A percentile compares a stretch with the other conserved stretches of the same genome.
phyloP scores from a whole-genome alignment of 2,113 vertebrate species.

The Nothocercus julius region DNA sequence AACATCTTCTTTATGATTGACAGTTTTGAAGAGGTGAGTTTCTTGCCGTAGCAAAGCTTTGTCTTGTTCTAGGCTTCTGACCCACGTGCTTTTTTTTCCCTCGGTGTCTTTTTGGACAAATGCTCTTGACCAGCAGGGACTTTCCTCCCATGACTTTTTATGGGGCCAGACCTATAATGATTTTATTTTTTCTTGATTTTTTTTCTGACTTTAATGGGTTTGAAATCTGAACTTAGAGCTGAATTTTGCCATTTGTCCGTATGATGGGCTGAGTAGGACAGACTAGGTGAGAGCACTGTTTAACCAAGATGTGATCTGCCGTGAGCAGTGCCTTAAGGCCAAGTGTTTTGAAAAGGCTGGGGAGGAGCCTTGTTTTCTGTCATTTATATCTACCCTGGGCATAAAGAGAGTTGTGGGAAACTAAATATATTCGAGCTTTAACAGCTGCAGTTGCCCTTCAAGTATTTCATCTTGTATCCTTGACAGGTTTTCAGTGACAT shows the following conservation, averaged over 20 bases:
- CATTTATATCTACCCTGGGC: neutral
- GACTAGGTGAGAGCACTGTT: neutral
- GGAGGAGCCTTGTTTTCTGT: neutral
- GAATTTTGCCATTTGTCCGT: neutral
- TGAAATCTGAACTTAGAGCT: neutral
- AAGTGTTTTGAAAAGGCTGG: neutral
- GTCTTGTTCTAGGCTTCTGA: neutral
- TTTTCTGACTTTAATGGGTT: neutral
- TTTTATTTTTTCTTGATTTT: neutral
- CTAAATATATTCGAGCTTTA: neutral
- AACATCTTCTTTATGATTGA: constrained; percentile 99
- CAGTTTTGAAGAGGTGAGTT: constrained; percentile 96
- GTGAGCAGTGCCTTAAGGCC: neutral
- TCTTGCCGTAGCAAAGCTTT: neutral
- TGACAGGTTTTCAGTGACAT: constrained; percentile 95
- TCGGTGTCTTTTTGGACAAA: neutral
- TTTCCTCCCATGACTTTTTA: neutral
- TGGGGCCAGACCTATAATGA: neutral
- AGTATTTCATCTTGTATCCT: neutral
- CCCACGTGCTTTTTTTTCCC: neutral
- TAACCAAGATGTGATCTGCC: neutral
- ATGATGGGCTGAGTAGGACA: neutral
- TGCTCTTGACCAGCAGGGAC: neutral
- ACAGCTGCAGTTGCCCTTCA: neutral
- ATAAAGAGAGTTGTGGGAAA: neutral